These are phyloP conservation scores for Dolichotis patagonum DNA, from an alignment of 2,113 vertebrate species.

Conservation along the genomic window DNA sequence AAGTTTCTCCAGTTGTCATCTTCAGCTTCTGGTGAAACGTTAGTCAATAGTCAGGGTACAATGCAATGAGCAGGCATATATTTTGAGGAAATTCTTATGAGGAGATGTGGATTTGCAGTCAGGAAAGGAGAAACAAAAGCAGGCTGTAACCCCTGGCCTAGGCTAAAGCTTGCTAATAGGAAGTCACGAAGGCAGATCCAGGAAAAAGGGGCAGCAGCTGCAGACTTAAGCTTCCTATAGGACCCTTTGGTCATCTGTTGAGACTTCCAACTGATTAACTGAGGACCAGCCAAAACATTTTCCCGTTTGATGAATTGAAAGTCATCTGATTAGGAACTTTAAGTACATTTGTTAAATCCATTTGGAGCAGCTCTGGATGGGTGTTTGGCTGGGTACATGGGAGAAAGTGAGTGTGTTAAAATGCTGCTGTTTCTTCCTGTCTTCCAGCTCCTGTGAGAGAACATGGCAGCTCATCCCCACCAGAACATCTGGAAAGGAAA, in stretches of 20 bases:
- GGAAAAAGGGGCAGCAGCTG: neutral
- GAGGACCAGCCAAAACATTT: neutral
- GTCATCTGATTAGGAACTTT: neutral
- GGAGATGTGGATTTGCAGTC: neutral
- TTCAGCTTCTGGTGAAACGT: neutral
- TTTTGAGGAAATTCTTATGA: neutral
- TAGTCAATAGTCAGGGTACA: neutral
- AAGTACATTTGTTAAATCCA: neutral
- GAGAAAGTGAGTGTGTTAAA: neutral
- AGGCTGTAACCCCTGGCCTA: neutral
- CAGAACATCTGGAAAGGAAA: neutral
- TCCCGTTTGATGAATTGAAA: neutral
- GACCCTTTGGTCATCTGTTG: neutral
- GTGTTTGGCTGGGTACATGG: neutral
- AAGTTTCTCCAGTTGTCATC: neutral
- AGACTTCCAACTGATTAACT: neutral
- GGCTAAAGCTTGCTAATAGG: neutral
- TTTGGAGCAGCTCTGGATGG: neutral
- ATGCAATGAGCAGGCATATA: neutral
- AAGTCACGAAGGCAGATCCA: neutral
- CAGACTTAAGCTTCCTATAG: neutral
- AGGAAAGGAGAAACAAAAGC: neutral
- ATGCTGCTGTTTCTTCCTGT: neutral
- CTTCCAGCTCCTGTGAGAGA: neutral
- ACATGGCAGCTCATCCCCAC: neutral